Conservation (phyloP, 2,113 vertebrate genomes). For the Lagopus leucura region DNA sequence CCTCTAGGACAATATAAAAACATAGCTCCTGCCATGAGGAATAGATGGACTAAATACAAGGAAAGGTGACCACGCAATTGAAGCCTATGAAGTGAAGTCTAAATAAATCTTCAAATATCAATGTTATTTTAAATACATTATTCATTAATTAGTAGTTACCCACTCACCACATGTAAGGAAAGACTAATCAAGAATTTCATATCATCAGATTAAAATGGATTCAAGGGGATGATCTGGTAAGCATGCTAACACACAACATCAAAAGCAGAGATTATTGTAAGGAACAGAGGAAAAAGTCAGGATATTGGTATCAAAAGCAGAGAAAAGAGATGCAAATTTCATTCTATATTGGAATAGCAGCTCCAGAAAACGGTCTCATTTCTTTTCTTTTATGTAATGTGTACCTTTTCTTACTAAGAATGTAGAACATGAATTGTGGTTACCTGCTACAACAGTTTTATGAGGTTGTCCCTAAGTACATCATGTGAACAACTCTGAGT, state of each 20-base stretch:
- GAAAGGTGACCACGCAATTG: background rate
- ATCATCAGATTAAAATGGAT: background rate
- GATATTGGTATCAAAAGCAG: background rate
- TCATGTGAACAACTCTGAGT: background rate
- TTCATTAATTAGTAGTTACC: background rate
- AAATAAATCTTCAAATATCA: background rate
- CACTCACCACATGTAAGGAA: background rate
- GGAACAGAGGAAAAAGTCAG: background rate
- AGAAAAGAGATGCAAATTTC: background rate
- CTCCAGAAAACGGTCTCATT: background rate
- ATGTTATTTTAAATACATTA: background rate
- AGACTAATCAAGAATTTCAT: background rate
- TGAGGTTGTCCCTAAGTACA: background rate
- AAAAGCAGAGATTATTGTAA: background rate
- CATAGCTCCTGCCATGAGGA: background rate
- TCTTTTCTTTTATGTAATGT: background rate
- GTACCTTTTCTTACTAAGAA: background rate
- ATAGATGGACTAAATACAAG: background rate
- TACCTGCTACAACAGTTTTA: background rate
- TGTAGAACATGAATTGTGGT: fast-evolving
- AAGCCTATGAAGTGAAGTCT: background rate
- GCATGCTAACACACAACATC: background rate
- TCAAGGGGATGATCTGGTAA: background rate
- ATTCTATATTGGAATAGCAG: background rate
- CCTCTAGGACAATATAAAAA: background rate